Conservation (phyloP, 2,113 vertebrate species). For the Xiphophorus couchianus region DNA sequence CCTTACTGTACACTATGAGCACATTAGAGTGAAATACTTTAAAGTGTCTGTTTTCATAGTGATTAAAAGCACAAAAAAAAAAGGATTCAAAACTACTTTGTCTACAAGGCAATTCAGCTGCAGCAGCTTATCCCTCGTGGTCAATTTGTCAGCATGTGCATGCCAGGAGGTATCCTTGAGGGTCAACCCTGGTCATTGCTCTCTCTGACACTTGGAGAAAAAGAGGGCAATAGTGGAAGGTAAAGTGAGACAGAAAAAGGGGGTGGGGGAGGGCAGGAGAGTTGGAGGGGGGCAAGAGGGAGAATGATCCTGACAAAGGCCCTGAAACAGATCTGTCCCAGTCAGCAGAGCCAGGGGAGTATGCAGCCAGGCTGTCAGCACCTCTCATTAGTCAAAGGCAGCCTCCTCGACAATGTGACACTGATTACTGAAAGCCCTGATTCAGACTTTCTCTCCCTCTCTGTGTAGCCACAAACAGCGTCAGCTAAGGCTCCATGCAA, state of each 20-base stretch:
- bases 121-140: constrained; percentile 72
- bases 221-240: constrained; percentile 35
- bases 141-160: constrained; percentile 79
- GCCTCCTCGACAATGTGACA: constrained; percentile 81
- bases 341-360: constrained; percentile 79
- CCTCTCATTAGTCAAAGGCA: constrained; percentile 84
- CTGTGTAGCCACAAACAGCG: constrained; percentile 68
- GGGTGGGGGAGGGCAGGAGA: no score
- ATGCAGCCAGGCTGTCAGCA: constrained; percentile 80
- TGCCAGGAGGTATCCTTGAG: constrained; percentile 79
- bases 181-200: constrained; percentile 80
- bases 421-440: constrained; percentile 80
- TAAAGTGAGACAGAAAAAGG: constrained; percentile 37
- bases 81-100: constrained; percentile 72
- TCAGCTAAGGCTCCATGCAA: constrained; percentile 60
- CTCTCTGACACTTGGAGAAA: constrained; percentile 65
- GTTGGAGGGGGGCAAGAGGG: constrained; percentile 31
- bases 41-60: no score
- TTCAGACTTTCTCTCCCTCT: constrained; percentile 75
- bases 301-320: constrained; percentile 73
- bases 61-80: constrained; percentile 1
- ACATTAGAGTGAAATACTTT: no score
- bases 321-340: constrained; percentile 79
- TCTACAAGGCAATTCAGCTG: constrained; percentile 72
- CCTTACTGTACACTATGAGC: no score